A percentile compares a stretch with the other conserved stretches of the same genome.
phyloP scores from a whole-genome alignment of 92 coral and sea anemone species.

The Siderastrea siderea region DNA sequence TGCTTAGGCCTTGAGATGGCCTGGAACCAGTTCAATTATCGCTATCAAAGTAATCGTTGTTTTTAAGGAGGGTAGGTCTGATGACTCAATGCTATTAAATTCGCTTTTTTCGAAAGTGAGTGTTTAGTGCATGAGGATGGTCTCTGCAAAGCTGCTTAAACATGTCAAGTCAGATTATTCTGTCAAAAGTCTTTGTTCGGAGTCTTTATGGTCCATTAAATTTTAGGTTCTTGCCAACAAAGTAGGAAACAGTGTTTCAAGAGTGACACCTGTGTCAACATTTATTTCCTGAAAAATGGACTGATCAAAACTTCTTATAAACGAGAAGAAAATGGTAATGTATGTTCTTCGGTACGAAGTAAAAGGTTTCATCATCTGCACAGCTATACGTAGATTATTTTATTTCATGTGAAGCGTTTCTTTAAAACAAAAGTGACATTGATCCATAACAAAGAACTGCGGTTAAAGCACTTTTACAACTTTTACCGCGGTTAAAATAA shows the following conservation, averaged over 20 bases:
- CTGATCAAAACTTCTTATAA: background rate
- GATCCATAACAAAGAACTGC: no score
- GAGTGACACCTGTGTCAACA: slow-evolving; percentile 24
- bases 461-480: no score
- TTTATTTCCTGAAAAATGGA: background rate
- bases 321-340: background rate
- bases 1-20: background rate
- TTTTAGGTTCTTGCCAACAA: background rate
- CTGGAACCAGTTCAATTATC: no score
- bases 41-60: background rate
- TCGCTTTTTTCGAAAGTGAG: background rate
- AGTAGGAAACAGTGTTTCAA: background rate
- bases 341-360: no score
- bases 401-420: no score
- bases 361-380: no score
- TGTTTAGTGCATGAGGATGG: background rate
- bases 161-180: background rate
- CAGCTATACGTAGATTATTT: no score
- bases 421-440: no score
- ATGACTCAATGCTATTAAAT: no score
- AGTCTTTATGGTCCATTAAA: background rate
- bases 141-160: background rate
- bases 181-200: background rate
- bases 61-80: background rate
- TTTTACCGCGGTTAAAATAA: no score